Evolutionary conservation across 1,140 invertebrate genomes (phyloP).

Genomic region (Halesus radiatus): DNA sequence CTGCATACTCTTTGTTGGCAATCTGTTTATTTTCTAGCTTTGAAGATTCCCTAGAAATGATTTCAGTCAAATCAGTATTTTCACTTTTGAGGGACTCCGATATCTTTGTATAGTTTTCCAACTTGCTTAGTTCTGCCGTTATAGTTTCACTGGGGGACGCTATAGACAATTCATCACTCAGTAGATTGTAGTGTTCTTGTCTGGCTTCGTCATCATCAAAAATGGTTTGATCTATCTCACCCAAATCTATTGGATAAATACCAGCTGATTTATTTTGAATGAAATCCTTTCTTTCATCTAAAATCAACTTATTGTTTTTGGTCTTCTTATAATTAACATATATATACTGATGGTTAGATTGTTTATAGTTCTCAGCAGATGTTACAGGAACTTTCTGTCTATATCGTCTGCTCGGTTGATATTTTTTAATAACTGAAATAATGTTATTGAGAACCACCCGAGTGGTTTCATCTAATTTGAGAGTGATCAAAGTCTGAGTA

Average conservation of each 20-base stretch:
- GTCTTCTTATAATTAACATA: constrained; percentile 35
- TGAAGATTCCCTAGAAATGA: neutral
- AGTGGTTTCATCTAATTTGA: constrained; percentile 15
- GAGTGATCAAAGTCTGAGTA: constrained; percentile 9
- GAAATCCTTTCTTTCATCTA: constrained; percentile 37
- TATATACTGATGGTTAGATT: constrained; percentile 22
- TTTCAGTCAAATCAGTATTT: neutral
- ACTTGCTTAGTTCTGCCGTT: constrained; percentile 11
- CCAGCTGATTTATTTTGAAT: neutral
- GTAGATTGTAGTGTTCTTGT: constrained; percentile 36
- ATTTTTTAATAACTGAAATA: constrained; percentile 33
- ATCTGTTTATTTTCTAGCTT: neutral
- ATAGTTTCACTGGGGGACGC: neutral
- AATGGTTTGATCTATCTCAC: neutral
- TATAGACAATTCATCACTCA: constrained; percentile 33
- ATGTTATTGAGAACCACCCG: constrained; percentile 12
- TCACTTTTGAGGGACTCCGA: constrained; percentile 18
- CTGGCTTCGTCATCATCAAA: constrained; percentile 12
- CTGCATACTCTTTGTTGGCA: neutral
- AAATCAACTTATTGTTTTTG: constrained; percentile 10
- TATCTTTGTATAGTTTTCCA: constrained; percentile 8
- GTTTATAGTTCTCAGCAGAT: constrained; percentile 13
- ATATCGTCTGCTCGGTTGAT: constrained; percentile 26
- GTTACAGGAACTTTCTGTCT: constrained; percentile 18
- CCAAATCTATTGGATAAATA: constrained; percentile 15